A percentile compares a stretch with the other conserved stretches of the same genome.
Evolutionary conservation across 2,113 vertebrate genomes (phyloP).

Genomic region (Candoia aspera): DNA sequence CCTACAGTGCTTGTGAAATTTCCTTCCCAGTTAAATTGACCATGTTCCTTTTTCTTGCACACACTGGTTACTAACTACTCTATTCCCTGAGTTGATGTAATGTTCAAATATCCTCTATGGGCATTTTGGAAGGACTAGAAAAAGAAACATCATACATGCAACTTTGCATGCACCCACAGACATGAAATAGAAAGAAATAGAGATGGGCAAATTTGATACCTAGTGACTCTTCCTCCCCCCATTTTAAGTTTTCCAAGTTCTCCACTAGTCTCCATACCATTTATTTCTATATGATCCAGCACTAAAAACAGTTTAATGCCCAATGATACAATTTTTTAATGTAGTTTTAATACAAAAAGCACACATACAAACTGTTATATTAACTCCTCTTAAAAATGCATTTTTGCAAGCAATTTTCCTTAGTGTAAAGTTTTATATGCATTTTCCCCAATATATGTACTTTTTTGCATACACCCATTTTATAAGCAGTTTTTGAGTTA

Average conservation of each 20-base stretch:
- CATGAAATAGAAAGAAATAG: conserved; percentile 15
- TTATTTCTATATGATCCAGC: too few species aligned
- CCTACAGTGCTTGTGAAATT: background rate
- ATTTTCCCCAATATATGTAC: background rate
- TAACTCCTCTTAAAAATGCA: too few species aligned
- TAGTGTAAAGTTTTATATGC: background rate
- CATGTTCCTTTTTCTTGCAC: background rate
- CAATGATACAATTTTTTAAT: too few species aligned
- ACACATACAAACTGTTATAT: too few species aligned
- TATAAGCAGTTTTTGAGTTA: background rate
- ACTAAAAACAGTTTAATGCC: too few species aligned
- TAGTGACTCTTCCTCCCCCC: too few species aligned
- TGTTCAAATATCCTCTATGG: background rate
- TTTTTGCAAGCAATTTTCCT: too few species aligned
- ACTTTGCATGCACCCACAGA: background rate
- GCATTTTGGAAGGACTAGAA: background rate
- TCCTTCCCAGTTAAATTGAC: background rate
- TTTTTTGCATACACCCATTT: background rate
- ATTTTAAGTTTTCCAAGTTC: too few species aligned
- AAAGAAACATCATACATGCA: background rate
- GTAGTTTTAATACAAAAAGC: too few species aligned
- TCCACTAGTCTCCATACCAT: too few species aligned
- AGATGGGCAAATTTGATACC: background rate
- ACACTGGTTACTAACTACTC: background rate
- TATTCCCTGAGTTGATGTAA: background rate